Evolutionary conservation across 1,140 invertebrate genomes (phyloP).

Genomic region (Dreissena polymorpha): DNA sequence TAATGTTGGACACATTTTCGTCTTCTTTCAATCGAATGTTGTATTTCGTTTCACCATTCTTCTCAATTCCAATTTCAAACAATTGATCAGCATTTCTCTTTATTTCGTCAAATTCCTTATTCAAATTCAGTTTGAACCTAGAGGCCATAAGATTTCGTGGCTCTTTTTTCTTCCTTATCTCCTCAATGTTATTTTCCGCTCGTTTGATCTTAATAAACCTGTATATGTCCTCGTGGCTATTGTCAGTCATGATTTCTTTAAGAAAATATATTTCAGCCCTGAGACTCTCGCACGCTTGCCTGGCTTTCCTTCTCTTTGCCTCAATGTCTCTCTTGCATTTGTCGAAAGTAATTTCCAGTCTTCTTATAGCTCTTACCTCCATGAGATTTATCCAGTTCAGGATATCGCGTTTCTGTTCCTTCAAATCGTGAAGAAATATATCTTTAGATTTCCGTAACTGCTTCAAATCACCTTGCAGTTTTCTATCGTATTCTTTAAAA

Average conservation of each 20-base stretch:
- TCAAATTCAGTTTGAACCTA: slow-evolving; percentile 33
- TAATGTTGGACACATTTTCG: slow-evolving; percentile 30
- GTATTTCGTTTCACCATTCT: slow-evolving; percentile 47
- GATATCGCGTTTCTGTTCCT: slow-evolving; percentile 41
- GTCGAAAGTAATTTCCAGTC: slow-evolving; percentile 37
- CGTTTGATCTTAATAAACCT: slow-evolving; percentile 42
- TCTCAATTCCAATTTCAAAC: slow-evolving; percentile 46
- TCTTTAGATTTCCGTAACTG: slow-evolving; percentile 45
- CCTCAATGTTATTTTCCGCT: background rate
- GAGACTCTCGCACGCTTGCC: slow-evolving; percentile 16
- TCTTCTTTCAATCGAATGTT: slow-evolving; percentile 42
- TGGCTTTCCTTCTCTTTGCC: slow-evolving; percentile 33
- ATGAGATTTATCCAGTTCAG: slow-evolving; percentile 44
- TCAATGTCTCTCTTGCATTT: slow-evolving; percentile 46
- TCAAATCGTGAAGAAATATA: slow-evolving; percentile 41
- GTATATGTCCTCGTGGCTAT: slow-evolving; percentile 39
- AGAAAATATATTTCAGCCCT: slow-evolving; percentile 48
- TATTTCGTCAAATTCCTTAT: slow-evolving; percentile 20
- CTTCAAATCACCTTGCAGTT: slow-evolving; percentile 44
- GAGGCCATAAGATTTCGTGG: slow-evolving; percentile 37
- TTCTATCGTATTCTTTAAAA: slow-evolving; percentile 48
- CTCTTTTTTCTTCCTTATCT: slow-evolving; percentile 18
- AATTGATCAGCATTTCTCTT: slow-evolving; percentile 26
- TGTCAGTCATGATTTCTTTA: slow-evolving; percentile 29
- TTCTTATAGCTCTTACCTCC: slow-evolving; percentile 41